Evolutionary conservation across 2,888 invertebrate genomes (phyloP), one percentile per base, ranked within the genome.

Genomic region (Pandemis corylana): DNA sequence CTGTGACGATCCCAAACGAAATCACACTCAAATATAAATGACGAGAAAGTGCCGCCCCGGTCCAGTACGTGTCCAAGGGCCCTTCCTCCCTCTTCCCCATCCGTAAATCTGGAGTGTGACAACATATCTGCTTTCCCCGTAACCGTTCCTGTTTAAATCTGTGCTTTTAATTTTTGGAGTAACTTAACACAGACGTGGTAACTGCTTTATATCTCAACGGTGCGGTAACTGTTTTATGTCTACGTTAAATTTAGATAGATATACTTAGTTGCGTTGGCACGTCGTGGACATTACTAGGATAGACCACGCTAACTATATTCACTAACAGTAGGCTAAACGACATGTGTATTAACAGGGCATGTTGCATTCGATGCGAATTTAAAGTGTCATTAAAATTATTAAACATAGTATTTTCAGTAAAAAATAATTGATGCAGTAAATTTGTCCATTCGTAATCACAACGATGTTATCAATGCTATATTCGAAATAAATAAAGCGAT

Each of bases 21-120:
- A 94, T 92, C 92, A 90, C 90, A 91, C 92, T 90, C 89, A 90
- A 92, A 92, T 90, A 90, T 90, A 93, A 92, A 92, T 91, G 92
- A 92, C 90, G 91, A 91, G 88, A 91, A 91, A 92, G 90, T 90
- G 88, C 86, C 64, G 72, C 69, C 68, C 20, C 68, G 69, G 78
- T 68, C 76, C 80, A 80, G 84, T 90, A 92, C 92, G 93, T 93
- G 93, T 90, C 90, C 91, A 91, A 93, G 74, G 76, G 75, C 83
- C 83, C 82, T 82, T 78, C 81, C 77, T 80, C 80, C 83, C 82
- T 79, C 81, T 81, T 79, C 82, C 82, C 79, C 85, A 83, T 85
- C 85, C 88, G 88, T 87, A 90, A 89, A 90, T 89, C 89, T 90
- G 86, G 85, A 91, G 89, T 88, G 84, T 88, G 88, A 88, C 88